phyloP scores from a whole-genome alignment of 1,140 invertebrate genomes.

The Acromyrmex heyeri region DNA sequence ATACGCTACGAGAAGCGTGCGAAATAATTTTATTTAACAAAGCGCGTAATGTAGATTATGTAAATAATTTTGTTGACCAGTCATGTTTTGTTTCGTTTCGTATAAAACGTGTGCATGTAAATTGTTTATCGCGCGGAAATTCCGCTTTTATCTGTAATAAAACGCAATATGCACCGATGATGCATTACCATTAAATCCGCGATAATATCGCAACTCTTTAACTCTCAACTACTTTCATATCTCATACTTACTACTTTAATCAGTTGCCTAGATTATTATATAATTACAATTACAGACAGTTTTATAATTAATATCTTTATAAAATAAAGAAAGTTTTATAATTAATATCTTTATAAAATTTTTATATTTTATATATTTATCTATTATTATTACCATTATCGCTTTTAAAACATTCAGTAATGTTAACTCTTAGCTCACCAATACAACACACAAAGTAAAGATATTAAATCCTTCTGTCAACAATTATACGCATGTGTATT shows the following conservation, averaged over 20 bases:
- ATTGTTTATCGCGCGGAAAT: constrained; percentile 64
- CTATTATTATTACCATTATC: neutral
- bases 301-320: constrained; percentile 12
- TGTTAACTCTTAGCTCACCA: neutral
- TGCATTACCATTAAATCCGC: constrained; percentile 63
- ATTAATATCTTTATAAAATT: constrained; percentile 40
- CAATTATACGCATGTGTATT: neutral
- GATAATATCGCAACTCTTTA: constrained; percentile 63
- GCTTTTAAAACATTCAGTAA: neutral
- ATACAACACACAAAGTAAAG: neutral
- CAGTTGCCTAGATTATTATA: constrained; percentile 5
- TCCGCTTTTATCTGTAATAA: constrained; percentile 65
- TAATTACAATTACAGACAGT: neutral
- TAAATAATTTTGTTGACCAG: constrained; percentile 65
- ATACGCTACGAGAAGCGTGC: constrained; percentile 63
- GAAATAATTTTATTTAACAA: constrained; percentile 66
- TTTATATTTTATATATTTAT: constrained; percentile 1
- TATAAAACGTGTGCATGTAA: constrained; percentile 64
- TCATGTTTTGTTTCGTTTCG: constrained; percentile 64
- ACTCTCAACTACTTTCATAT: constrained; percentile 60
- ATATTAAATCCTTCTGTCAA: neutral
- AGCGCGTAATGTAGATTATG: constrained; percentile 65
- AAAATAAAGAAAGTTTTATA: neutral
- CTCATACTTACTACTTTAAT: constrained; percentile 46
- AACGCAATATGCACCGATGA: constrained; percentile 64